These are phyloP conservation scores for Drosophila imparisetae DNA, from an alignment of 2,888 invertebrate genomes.

Conservation along the genomic window DNA sequence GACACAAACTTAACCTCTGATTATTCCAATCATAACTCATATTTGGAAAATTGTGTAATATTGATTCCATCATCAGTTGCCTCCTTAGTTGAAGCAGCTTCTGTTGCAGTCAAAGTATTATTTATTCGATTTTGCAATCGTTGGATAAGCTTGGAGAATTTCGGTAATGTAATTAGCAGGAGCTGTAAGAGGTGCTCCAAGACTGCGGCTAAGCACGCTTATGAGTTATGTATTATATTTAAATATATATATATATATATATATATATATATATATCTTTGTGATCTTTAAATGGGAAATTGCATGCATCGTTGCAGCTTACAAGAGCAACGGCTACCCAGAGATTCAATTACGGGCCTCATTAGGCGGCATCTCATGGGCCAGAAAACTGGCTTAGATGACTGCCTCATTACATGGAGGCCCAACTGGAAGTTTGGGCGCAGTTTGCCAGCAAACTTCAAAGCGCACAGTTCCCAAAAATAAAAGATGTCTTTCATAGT, in stretches of 20 bases:
- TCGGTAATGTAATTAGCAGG: background rate
- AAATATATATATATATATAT: background rate
- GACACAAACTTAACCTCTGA: background rate
- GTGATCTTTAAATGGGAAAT: slow-evolving; percentile 2
- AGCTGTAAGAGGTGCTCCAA: background rate
- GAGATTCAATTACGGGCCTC: slow-evolving; percentile 62
- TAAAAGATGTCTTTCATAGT: slow-evolving; percentile 50
- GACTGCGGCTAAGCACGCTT: slow-evolving; percentile 4
- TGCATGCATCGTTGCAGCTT: slow-evolving; percentile 32
- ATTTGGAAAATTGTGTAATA: background rate
- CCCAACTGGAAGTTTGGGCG: slow-evolving; percentile 2
- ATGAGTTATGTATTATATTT: background rate
- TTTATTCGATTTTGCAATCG: slow-evolving; percentile 10
- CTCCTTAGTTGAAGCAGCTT: background rate
- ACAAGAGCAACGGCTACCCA: slow-evolving; percentile 17
- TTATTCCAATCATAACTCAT: background rate
- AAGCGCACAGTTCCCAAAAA: slow-evolving; percentile 35
- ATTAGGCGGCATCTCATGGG: slow-evolving; percentile 51
- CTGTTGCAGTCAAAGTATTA: background rate
- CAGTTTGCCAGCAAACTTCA: slow-evolving; percentile 53
- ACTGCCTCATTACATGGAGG: slow-evolving; percentile 5
- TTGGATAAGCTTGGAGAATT: background rate
- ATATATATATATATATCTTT: background rate
- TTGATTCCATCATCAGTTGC: background rate
- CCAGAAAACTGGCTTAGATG: background rate